Percentiles rank a stretch among this genome's conserved stretches.
Evolutionary conservation across 2,113 vertebrate species (phyloP).

Genomic region (Acrocephalus arundinaceus): DNA sequence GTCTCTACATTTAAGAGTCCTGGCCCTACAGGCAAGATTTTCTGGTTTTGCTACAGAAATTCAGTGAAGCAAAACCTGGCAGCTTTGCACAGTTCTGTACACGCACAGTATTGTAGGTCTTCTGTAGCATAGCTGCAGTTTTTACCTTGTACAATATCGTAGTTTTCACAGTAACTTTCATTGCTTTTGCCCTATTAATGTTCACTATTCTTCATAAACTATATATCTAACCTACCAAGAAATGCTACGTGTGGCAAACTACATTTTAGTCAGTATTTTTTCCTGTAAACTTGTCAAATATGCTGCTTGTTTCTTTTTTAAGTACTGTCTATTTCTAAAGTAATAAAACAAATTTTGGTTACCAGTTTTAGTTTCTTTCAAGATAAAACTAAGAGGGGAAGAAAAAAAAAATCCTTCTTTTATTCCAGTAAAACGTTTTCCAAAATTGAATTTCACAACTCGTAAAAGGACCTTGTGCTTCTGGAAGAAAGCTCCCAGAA

Average conservation of each 20-base stretch:
- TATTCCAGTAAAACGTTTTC: not conserved
- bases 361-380: not conserved
- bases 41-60: slow-evolving; percentile 57
- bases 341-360: not conserved
- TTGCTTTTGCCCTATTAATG: slow-evolving; percentile 16
- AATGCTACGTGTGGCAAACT: not conserved
- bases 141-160: not conserved
- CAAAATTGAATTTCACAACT: not conserved
- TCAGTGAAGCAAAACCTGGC: slow-evolving; percentile 58
- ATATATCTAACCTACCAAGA: slow-evolving; percentile 30
- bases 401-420: not conserved
- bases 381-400: not conserved
- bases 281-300: not conserved
- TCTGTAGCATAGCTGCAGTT: not conserved
- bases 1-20: not conserved
- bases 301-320: not conserved
- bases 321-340: not conserved
- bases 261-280: not conserved
- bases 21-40: slow-evolving; percentile 51
- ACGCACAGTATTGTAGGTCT: not conserved
- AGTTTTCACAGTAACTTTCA: slow-evolving; percentile 1
- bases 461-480: not conserved
- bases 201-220: slow-evolving; percentile 10
- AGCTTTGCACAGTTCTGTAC: slow-evolving; percentile 23
- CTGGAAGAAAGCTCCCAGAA: not conserved